Evolutionary conservation across 2,113 vertebrate species (phyloP), one percentile per base, ranked within the genome.

Genomic region (Syngnathoides biaculeatus): DNA sequence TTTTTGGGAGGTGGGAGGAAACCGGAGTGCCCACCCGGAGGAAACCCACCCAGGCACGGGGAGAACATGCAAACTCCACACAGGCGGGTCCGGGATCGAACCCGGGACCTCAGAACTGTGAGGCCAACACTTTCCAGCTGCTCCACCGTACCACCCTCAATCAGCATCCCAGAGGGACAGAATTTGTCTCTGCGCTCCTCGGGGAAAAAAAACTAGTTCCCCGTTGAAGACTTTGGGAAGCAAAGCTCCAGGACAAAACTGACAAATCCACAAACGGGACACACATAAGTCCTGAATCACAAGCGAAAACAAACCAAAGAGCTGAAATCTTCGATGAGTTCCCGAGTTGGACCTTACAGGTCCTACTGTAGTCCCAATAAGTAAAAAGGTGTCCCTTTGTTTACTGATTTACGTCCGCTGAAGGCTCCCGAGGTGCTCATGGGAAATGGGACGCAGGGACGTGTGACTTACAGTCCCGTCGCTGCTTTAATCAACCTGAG

Each of bases 391-490:
- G 55, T 14, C 19, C 27, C 43, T 65, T 43, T 68, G 67, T 69
- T 81, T 78, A 72, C 53, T 40, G 48, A 22, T 53, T 20, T 40
- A 60, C 53, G 50, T 64, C 45, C 50, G 22, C 47, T 10, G 45
- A 57, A 62, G 17, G 60, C 35, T n/a, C n/a, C 24, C 64, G 27
- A 56, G 65, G 26, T 58, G 66, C 68, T 71, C 24, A 39, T 77
- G 59, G 72, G 75, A 81, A 73, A 82, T 38, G 61, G 42, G n/a
- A 64, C 69, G 62, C 82, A 71, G 45, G 64, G 69, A 57, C 58
- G 20, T 74, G 68, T 70, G 77, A 77, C 73, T 81, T 81, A 67
- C 52, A 56, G 78, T 26, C 40, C 48, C 48, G 78, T 68, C 69
- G 64, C 75, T 64, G 48, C 57, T 27, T 27, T 30, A 67, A 53